A percentile compares a stretch with the other conserved stretches of the same genome.
Conservation (phyloP, 2,888 invertebrate genomes). For the Hartigia nigra region DNA sequence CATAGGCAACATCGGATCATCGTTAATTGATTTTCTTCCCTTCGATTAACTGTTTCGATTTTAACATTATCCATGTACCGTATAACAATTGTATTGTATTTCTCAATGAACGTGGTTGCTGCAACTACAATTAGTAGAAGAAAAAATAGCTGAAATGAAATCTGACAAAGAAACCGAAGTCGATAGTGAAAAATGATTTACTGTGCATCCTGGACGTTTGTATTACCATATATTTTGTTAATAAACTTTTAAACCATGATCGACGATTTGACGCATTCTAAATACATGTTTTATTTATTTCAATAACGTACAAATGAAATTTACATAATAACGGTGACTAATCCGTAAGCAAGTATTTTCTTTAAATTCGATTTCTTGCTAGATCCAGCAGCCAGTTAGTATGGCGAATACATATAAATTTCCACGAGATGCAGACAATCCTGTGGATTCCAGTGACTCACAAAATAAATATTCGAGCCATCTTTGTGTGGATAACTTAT, state of each 20-base stretch:
- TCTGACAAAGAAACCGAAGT: constrained; percentile 46
- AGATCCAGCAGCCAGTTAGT: constrained; percentile 42
- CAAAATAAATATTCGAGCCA: too few relatives aligned
- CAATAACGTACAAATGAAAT: not conserved
- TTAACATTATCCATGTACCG: not conserved
- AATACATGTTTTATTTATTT: not conserved
- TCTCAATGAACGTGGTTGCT: constrained; percentile 42
- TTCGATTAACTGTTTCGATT: not conserved
- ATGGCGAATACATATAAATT: constrained; percentile 44
- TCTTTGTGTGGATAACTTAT: too few relatives aligned
- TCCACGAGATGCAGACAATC: too few relatives aligned
- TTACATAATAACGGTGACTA: constrained; percentile 12
- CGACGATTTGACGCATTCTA: constrained; percentile 45
- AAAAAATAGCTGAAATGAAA: constrained; percentile 50
- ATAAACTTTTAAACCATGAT: constrained; percentile 41
- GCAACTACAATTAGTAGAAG: constrained; percentile 38
- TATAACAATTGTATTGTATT: not conserved
- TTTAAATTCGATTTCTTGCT: constrained; percentile 51
- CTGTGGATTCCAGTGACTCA: too few relatives aligned
- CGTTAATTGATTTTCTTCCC: constrained; percentile 8
- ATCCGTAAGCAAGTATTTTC: constrained; percentile 56
- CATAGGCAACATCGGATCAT: not conserved
- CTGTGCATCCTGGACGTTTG: constrained; percentile 47
- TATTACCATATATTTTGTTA: constrained; percentile 43
- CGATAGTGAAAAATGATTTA: constrained; percentile 45